These are phyloP conservation scores for Poeciliopsis prolifica DNA, from an alignment of 2,113 vertebrate genomes.

Conservation along the genomic window DNA sequence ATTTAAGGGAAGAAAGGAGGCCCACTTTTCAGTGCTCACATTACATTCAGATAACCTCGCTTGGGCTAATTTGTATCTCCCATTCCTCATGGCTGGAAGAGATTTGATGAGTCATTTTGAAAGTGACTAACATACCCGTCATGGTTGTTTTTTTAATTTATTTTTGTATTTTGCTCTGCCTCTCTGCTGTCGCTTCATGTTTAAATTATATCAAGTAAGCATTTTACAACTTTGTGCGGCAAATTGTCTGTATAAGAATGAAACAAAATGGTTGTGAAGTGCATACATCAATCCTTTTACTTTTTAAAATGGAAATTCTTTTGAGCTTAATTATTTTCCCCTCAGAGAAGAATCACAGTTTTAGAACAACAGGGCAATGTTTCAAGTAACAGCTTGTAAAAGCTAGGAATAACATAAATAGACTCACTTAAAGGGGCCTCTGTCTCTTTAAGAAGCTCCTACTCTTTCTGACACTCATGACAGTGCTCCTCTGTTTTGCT, in stretches of 20 bases:
- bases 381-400: background rate
- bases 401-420: background rate
- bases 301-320: background rate
- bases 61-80: conserved; percentile 28
- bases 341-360: background rate
- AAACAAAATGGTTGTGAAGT: background rate
- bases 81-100: conserved; percentile 31
- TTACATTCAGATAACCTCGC: conserved; percentile 31
- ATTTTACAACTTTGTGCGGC: background rate
- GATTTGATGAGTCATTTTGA: conserved; percentile 52
- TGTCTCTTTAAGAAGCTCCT: too few relatives aligned
- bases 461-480: too few relatives aligned
- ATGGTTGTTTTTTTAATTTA: conserved; percentile 34
- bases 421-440: background rate
- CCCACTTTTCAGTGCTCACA: conserved; percentile 8
- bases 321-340: background rate
- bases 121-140: conserved; percentile 50
- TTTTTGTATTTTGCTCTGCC: conserved; percentile 31
- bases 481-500: too few relatives aligned
- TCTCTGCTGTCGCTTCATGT: conserved; percentile 39
- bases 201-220: conserved; percentile 32
- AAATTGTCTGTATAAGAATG: background rate
- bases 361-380: background rate
- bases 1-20: background rate
- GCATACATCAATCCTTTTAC: background rate